Conservation (phyloP, 1,140 invertebrate genomes). For the Lordiphosa collinella region DNA sequence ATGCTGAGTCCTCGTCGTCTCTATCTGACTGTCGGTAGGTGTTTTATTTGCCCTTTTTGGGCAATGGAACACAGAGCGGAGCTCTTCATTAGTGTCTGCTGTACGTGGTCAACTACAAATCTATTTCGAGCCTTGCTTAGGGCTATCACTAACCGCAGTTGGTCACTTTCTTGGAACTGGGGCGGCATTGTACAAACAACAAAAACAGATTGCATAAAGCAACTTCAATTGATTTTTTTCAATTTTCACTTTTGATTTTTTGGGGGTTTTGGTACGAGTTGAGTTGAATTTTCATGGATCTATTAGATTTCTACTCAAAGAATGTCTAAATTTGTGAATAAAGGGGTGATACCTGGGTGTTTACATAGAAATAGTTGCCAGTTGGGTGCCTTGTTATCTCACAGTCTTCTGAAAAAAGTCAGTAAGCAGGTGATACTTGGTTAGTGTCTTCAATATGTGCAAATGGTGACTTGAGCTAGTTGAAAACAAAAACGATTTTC, state of each 20-base stretch:
- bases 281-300: too few relatives aligned
- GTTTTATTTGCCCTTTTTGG: conserved; percentile 32
- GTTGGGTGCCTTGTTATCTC: too few relatives aligned
- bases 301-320: too few relatives aligned
- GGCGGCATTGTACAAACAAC: conserved; percentile 30
- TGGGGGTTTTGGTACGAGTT: too few relatives aligned
- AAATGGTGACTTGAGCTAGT: too few relatives aligned
- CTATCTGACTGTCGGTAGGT: conserved; percentile 31
- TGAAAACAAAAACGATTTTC: too few relatives aligned
- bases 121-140: not conserved
- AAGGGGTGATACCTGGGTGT: too few relatives aligned
- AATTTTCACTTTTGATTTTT: conserved; percentile 4
- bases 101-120: not conserved
- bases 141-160: conserved; percentile 65
- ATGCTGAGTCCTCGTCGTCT: conserved; percentile 34
- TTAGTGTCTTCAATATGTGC: too few relatives aligned
- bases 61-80: conserved; percentile 42
- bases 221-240: conserved; percentile 3
- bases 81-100: conserved; percentile 62
- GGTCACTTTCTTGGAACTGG: conserved; percentile 61
- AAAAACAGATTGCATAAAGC: not conserved
- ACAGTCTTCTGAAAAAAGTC: too few relatives aligned
- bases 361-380: too few relatives aligned
- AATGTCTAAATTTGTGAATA: too few relatives aligned
- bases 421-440: too few relatives aligned